Conservation (phyloP, 2,888 invertebrate species). For the Idaea aversata region DNA sequence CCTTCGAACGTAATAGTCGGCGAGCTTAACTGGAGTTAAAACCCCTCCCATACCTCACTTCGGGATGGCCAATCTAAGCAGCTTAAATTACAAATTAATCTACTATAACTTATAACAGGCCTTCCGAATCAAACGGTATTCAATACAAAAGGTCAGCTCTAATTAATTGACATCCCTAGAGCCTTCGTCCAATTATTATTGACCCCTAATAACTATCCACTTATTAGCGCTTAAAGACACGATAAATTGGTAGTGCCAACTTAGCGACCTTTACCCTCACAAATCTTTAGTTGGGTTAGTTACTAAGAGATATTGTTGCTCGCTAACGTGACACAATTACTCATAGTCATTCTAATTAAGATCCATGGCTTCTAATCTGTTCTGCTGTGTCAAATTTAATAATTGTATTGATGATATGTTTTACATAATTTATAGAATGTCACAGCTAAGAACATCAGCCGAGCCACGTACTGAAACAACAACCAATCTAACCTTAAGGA, state of each 20-base stretch:
- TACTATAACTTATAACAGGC: neutral
- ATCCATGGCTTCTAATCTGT: neutral
- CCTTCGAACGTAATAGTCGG: too few relatives aligned
- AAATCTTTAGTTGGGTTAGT: neutral
- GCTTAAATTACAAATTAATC: constrained; percentile 6
- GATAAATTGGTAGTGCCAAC: neutral
- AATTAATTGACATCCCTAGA: neutral
- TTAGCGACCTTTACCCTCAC: neutral
- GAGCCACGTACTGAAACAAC: too few relatives aligned
- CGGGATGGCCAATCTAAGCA: neutral
- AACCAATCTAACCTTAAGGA: too few relatives aligned
- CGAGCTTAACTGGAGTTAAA: too few relatives aligned
- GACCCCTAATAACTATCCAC: constrained; percentile 1
- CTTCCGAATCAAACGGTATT: neutral
- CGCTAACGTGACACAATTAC: neutral
- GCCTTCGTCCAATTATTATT: neutral
- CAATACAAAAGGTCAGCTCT: neutral
- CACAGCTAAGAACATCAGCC: too few relatives aligned
- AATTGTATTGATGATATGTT: neutral
- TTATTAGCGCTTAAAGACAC: constrained; percentile 1
- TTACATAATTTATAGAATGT: neutral
- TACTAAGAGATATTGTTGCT: neutral
- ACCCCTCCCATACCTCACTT: too few relatives aligned
- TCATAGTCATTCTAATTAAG: neutral
- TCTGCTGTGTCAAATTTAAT: neutral